Base-by-base conservation (phyloP, 1,140 invertebrate genomes). In the Trichonephila inaurata region DNA sequence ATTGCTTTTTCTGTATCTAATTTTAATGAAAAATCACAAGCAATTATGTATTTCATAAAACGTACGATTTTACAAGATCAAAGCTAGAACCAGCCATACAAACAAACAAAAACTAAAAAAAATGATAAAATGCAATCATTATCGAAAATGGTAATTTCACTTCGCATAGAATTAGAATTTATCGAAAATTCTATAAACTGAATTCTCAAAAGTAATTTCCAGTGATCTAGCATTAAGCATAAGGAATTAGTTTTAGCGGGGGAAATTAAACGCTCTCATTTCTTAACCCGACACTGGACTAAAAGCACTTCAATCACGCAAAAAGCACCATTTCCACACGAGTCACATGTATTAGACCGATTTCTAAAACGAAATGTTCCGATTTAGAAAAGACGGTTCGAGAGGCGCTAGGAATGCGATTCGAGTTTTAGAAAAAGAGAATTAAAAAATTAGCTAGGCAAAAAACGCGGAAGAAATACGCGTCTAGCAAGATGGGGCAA, bases 401-500 rank as follows among this genome's bases (percentile, higher is more conserved):
- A 72, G 14, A 33, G 24, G 28, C 72, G 72, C 72, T 33, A 77
- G 72, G 72, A 77, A 77, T 77, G 72, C 72, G 72, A 77, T 33
- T 19, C 16, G 14, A 40, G 16, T 12, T 77, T 69, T 69, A n/a
- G 21, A 69, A 69, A 24, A 24, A 24, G n/a, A 24, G 1, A 28
- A 24, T 1, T 6, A 64, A 64, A 40, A 40, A 40, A 40, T 3
- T 21, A 21, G 62, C 62, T 21, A 64, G 62, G 21, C 33, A 12
- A 18, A 69, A 33, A 77, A 77, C 72, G 72, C 72, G 72, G 72
- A 14, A 77, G 72, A 19, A 77, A 77, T 77, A 77, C 72, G 72
- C 72, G 72, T 77, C 28, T 77, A 77, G 72, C 72, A 2, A 19
- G 21, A 16, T 64, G 16, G 4, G 62, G 21, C 4, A 7, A 64